Percentiles rank a stretch among this genome's conserved stretches.
These are phyloP conservation scores for Dendrolimus punctatus DNA, from an alignment of 1,140 invertebrate genomes.

Conservation along the genomic window DNA sequence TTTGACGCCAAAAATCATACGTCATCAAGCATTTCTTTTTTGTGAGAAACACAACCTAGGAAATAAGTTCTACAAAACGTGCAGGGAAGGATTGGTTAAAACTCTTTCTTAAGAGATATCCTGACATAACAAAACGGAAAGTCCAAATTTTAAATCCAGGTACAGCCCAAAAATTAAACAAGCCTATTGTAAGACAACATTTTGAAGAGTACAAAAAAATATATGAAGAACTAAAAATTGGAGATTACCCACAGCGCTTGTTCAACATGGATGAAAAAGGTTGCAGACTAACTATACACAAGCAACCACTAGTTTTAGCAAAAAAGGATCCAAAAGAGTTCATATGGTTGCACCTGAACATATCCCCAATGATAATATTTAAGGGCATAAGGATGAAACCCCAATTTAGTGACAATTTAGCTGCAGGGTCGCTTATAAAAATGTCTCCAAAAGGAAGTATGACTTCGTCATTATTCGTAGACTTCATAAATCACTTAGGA, in stretches of 20 bases:
- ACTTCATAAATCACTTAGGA: slow-evolving; percentile 24
- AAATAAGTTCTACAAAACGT: slow-evolving; percentile 11
- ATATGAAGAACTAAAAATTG: slow-evolving; percentile 29
- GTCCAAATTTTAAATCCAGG: slow-evolving; percentile 49
- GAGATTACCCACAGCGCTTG: slow-evolving; percentile 32
- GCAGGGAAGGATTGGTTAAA: slow-evolving; percentile 18
- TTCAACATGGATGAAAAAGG: slow-evolving; percentile 65
- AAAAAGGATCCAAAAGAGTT: slow-evolving; percentile 43
- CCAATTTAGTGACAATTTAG: slow-evolving; percentile 29
- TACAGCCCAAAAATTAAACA: slow-evolving; percentile 45
- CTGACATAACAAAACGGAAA: slow-evolving; percentile 27
- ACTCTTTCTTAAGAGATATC: slow-evolving; percentile 13
- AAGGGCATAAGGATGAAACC: slow-evolving; percentile 35
- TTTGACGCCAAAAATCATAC: slow-evolving; percentile 24
- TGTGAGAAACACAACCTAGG: slow-evolving; percentile 19
- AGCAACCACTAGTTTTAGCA: slow-evolving; percentile 35
- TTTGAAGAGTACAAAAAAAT: slow-evolving; percentile 34
- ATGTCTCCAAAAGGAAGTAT: slow-evolving; percentile 51
- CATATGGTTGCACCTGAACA: slow-evolving; percentile 43
- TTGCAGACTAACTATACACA: slow-evolving; percentile 43
- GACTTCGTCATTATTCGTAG: slow-evolving; percentile 34
- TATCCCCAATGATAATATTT: slow-evolving; percentile 54
- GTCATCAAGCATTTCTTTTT: slow-evolving; percentile 21
- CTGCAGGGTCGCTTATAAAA: slow-evolving; percentile 23
- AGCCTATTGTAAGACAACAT: slow-evolving; percentile 34